Percentiles rank a stretch among this genome's conserved stretches.
These are phyloP conservation scores for Colossoma macropomum DNA, from an alignment of 2,113 vertebrate species.

Conservation along the genomic window DNA sequence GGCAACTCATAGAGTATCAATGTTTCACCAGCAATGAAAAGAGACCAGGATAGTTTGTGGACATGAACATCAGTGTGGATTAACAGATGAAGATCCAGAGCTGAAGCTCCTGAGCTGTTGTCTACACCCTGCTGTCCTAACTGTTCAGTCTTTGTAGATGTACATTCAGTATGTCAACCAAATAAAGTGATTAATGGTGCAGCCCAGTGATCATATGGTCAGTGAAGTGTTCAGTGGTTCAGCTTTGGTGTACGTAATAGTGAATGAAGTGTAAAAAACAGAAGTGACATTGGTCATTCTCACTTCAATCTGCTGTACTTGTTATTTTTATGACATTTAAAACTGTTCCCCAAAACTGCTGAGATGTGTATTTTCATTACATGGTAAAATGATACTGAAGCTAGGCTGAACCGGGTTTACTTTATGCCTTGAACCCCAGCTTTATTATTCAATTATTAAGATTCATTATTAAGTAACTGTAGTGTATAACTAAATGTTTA, in stretches of 20 bases:
- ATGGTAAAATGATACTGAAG: not conserved
- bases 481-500: no score
- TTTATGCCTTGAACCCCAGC: no score
- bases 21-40: constrained; percentile 2
- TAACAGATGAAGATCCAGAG: not conserved
- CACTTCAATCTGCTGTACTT: not conserved
- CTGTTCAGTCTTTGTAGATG: not conserved
- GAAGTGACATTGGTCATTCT: not conserved
- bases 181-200: not conserved
- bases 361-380: not conserved
- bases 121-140: not conserved
- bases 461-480: no score
- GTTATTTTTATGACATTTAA: not conserved
- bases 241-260: not conserved
- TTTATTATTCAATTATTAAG: no score
- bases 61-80: not conserved
- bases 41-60: not conserved
- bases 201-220: not conserved
- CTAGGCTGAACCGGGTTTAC: no score
- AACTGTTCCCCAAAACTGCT: not conserved
- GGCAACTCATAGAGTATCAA: not conserved
- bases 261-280: not conserved
- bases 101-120: not conserved
- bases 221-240: not conserved
- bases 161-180: not conserved